Evolutionary conservation across 2,113 vertebrate genomes (phyloP).

Genomic region (Pseudolaguvia tuberculata): DNA sequence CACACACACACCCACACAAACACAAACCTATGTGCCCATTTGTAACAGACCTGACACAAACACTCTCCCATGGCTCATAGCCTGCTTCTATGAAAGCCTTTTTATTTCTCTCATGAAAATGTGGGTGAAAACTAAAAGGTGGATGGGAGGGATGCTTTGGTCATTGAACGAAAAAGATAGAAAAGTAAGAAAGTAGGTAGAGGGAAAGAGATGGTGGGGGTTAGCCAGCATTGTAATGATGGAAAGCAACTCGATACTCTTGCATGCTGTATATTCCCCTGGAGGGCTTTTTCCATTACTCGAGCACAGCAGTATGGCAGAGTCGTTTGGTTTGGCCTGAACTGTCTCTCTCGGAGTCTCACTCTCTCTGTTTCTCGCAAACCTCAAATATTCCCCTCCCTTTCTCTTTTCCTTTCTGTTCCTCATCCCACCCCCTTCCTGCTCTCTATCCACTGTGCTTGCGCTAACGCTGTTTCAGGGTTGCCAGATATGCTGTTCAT

Average conservation of each 20-base stretch:
- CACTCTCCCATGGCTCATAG: slow-evolving; percentile 50
- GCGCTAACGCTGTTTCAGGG: background rate
- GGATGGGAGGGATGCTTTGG: slow-evolving; percentile 24
- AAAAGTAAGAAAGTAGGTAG: slow-evolving; percentile 27
- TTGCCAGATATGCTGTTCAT: background rate
- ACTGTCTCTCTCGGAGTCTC: slow-evolving; percentile 50
- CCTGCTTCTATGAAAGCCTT: slow-evolving; percentile 53
- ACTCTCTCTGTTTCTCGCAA: slow-evolving; percentile 49
- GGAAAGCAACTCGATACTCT: slow-evolving; percentile 71
- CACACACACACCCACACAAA: slow-evolving; percentile 7
- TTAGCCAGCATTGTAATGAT: slow-evolving; percentile 66
- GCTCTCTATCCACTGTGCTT: slow-evolving; percentile 52
- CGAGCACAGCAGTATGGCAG: slow-evolving; percentile 64
- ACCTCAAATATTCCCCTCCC: slow-evolving; percentile 17
- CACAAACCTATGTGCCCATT: slow-evolving; percentile 14
- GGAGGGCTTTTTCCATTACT: slow-evolving; percentile 84
- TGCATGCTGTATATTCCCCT: slow-evolving; percentile 73
- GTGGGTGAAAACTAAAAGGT: slow-evolving; percentile 34
- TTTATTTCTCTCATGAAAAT: slow-evolving; percentile 43
- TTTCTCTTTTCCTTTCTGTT: background rate
- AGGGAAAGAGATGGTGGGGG: slow-evolving; percentile 17
- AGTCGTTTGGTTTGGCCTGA: slow-evolving; percentile 67
- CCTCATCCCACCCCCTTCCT: background rate
- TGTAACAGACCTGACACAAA: slow-evolving; percentile 46
- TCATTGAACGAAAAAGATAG: slow-evolving; percentile 54